These are phyloP conservation scores for Acipenser transmontanus DNA, from an alignment of 2,797 vertebrate genomes.

Conservation along the genomic window DNA sequence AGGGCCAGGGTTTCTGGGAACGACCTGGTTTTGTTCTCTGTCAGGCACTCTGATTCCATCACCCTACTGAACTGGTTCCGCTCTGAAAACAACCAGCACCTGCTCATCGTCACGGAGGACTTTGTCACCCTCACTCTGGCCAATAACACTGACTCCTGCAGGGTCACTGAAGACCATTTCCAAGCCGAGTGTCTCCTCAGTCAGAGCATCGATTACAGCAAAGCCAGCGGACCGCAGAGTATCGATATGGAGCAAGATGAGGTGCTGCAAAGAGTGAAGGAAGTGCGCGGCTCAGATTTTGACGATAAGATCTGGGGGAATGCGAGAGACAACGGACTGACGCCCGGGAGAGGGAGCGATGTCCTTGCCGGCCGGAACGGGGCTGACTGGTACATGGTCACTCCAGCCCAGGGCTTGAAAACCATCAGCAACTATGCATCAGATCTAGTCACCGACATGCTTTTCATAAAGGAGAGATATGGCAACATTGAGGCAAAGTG, in stretches of 20 bases:
- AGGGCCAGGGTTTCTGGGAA: slow-evolving; percentile 6
- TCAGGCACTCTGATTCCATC: background rate
- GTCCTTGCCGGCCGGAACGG: slow-evolving; percentile 33
- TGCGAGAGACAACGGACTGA: slow-evolving; percentile 24
- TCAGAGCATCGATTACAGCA: slow-evolving; percentile 33
- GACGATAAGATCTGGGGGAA: slow-evolving; percentile 33
- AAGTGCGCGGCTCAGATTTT: slow-evolving; percentile 30
- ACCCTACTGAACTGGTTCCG: slow-evolving; percentile 33
- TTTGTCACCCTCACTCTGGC: slow-evolving; percentile 36
- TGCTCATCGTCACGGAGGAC: slow-evolving; percentile 30
- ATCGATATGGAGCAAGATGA: slow-evolving; percentile 32
- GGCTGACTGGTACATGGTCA: slow-evolving; percentile 40
- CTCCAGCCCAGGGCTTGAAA: slow-evolving; percentile 33
- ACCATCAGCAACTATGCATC: slow-evolving; percentile 37
- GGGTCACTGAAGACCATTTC: slow-evolving; percentile 10
- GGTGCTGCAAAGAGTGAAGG: slow-evolving; percentile 19
- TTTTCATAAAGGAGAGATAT: slow-evolving; percentile 33
- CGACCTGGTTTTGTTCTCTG: slow-evolving; percentile 5
- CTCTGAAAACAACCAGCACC: slow-evolving; percentile 29
- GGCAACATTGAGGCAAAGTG: slow-evolving; percentile 17
- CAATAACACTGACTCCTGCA: slow-evolving; percentile 21
- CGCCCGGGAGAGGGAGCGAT: slow-evolving; percentile 30
- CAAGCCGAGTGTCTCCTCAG: slow-evolving; percentile 30
- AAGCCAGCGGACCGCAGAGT: background rate
- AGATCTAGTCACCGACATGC: slow-evolving; percentile 26